Evolutionary conservation across 1,140 invertebrate species (phyloP), one percentile per base, ranked within the genome.

Genomic region (Varroa destructor): DNA sequence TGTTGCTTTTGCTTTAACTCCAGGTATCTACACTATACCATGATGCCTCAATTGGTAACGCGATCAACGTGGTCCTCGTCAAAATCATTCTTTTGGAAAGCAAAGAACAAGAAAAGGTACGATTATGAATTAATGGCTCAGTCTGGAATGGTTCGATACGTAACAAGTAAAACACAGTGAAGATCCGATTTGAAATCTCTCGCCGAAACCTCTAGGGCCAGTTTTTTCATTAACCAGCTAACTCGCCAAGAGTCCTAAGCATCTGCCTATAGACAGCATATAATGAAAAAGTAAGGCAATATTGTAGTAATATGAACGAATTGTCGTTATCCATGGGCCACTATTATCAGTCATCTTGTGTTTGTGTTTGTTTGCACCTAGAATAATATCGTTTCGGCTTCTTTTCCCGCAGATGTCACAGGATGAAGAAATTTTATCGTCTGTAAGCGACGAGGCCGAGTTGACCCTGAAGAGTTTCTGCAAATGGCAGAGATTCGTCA

Each of bases 21-120:
- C 77, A 88, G 87, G 87, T 92, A 1, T 89, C 89, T 0, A 85
- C 85, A 0, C 80, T 93, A 1, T 93, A 91, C 77, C 86, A 88
- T 79, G 89, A 93, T 77, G 88, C 89, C 1, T 89, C 87, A 71
- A 90, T 93, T 74, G 90, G 90, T 51, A 93, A 93, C 80, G 87
- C 87, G 76, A 87, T 93, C 74, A 91, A 91, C 79, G 86, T 93
- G 67, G 87, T 90, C 4, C 85, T 93, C 40, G 90, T 92, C 2
- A 84, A 87, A 75, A 88, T 93, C 10, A 86, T 92, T 58, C 80
- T 91, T 2, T 81, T 93, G 73, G 79, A 83, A 72, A 86, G 89
- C 74, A 84, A 87, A 43, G 73, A 81, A 82, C 40, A 76, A 80
- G 46, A 51, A 10, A 83, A 88, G 74, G 84, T 85, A 80, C 77